Evolutionary conservation across 2,888 invertebrate species (phyloP).

Genomic region (Epinotia brunnichana): DNA sequence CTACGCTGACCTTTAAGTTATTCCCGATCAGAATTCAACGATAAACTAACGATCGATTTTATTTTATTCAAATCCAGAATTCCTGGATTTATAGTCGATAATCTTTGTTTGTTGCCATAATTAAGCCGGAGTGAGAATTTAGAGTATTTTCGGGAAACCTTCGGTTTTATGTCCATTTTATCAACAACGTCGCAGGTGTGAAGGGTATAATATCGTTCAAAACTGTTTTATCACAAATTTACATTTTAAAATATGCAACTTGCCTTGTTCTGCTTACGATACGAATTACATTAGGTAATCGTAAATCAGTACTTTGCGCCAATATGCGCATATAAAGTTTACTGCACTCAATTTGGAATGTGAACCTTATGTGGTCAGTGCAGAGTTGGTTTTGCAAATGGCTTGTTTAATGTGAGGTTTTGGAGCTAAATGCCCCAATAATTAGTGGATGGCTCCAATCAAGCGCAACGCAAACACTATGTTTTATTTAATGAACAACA

Average conservation of each 20-base stretch:
- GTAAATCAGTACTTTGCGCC: background rate
- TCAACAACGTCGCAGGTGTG: conserved; percentile 5
- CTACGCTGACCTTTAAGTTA: conserved; percentile 19
- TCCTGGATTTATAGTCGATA: conserved; percentile 20
- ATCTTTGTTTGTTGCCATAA: conserved; percentile 16
- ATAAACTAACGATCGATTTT: conserved; percentile 27
- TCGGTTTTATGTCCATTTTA: conserved; percentile 17
- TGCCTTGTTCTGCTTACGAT: background rate
- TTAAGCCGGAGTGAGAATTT: conserved; percentile 6
- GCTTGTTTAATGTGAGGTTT: background rate
- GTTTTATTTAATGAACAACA: conserved; percentile 32
- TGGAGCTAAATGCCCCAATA: conserved; percentile 2
- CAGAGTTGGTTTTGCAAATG: background rate
- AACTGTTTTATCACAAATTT: background rate
- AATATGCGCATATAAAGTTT: background rate
- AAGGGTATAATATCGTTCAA: background rate
- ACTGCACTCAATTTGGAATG: background rate
- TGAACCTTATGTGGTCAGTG: background rate
- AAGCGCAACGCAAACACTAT: conserved; percentile 44
- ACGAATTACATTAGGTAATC: background rate
- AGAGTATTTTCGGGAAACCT: conserved; percentile 9
- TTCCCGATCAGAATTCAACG: conserved; percentile 32
- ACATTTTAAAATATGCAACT: background rate
- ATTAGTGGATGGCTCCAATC: conserved; percentile 43
- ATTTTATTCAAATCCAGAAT: conserved; percentile 26